Base-by-base conservation (phyloP, 2,113 vertebrate genomes). In the Verasper variegatus region DNA sequence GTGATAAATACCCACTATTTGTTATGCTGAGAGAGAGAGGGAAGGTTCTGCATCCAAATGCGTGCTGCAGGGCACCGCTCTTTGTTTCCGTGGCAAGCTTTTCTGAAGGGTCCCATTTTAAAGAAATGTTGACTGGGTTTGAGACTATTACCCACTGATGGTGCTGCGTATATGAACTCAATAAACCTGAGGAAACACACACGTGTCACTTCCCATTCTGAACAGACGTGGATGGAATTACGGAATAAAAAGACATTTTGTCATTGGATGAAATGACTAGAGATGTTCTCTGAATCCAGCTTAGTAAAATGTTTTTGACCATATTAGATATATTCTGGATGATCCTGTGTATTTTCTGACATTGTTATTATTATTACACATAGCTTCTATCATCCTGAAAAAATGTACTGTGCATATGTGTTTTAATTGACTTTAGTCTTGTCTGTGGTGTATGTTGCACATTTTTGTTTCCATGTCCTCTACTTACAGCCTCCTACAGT, bases 1-100 rank as follows among this genome's bases (percentile, higher is more conserved):
- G 90, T 89, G 91, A 94, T 93, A 87, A 93, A 94, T 89, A 83
- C 74, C 77, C 70, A 49, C 79, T 81, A 88, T 92, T 92, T 88
- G 86, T 94, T 88, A 90, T 84, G 79, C 82, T 71, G 84, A 78
- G 73, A 86, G 68, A 83, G 76, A 73, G 63, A 77, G 54, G 51
- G 61, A 81, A 80, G 80, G 83, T 71, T 84, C 84, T 89, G 88
- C 87, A 92, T 91, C 83, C 78, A 68, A 89, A 87, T 90, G 80
- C 71, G 84, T 81, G 88, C 89, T 89, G 88, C 86, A 65, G 89
- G 86, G 81, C 83, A 72, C 70, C 78, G 80, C 66, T 71, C 74
- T 89, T 85, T 92, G 73, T 85, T 89, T 85, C 82, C 78, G 74
- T 78, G 86, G 65, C 71, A 62, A 37, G 61, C 21, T 65, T 45